Base-by-base conservation (phyloP, 2,113 vertebrate species). In the Antidorcas marsupialis region DNA sequence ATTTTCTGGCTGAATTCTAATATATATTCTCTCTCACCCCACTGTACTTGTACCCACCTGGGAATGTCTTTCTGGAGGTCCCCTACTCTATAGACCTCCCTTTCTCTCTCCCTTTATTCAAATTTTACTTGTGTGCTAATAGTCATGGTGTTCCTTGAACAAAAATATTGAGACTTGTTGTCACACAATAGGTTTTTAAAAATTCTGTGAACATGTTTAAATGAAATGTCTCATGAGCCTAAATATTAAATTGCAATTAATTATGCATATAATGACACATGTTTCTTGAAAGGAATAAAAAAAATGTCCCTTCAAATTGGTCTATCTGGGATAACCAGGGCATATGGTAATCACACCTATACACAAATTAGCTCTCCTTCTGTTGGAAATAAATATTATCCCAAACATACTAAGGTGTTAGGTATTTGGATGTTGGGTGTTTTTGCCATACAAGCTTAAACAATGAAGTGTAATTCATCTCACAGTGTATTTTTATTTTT, bases 151-250 rank as follows among this genome's bases (percentile, higher is more conserved):
- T 87, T 50, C 50, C 36, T 64, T 71, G 25, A 89, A 81, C n/a
- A 45, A 59, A 89, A 67, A 64, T 33, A 6, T 3, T 21, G 47
- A 7, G 14, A 53, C 23, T 14, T 45, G 2, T 17, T 17, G 8
- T 28, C 52, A 59, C 50, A 97, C 5, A 43, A 88, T 7, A 60
- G 39, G 43, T 16, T 79, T 92, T 21, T 57, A 30, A 15, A 33
- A 93, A 8, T 28, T 91, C 16, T 90, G 8, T 59, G n/a, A 76
- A 64, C n/a, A 7, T 55, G 9, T 59, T 87, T 89, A 94, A 95
- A 82, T 45, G 30, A 96, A 76, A 53, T 67, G 59, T 83, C 30
- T 33, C 14, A n/a, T 55, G 10, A 57, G 8, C 23, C 5, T 25
- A 62, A 64, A 57, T 88, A 53, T 59, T 79, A 86, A 64, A 33